Base-by-base conservation (phyloP, 2,113 vertebrate species). In the Cyanoderma ruficeps region DNA sequence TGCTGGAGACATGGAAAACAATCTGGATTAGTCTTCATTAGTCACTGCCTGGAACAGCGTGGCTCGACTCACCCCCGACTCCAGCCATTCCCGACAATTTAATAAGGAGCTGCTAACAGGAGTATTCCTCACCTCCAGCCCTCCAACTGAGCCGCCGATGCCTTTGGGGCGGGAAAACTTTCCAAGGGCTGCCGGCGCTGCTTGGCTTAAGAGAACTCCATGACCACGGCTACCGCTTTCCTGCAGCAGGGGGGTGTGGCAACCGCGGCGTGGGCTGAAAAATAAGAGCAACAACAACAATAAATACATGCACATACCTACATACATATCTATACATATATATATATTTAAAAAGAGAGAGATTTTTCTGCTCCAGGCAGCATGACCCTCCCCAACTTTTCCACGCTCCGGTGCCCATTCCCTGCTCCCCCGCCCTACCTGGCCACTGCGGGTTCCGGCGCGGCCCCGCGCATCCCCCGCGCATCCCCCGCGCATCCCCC, bases 11-110 rank as follows among this genome's bases (percentile, higher is more conserved):
- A 37, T 18, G 67, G 70, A 52, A 83, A 87, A 94, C 90, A 90
- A 88, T 84, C 64, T 71, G 68, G 63, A 71, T 91, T 37, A 60
- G 28, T 19, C 19, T 52, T 89, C 86, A 37, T 67, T 5, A 82
- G 84, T 53, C 89, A 11, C 75, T 27, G 93, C 84, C 91, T 93
- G 95, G 91, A 81, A 95, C 94, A 53, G 81, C 37, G n/a, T 42
- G 87, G 67, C n/a, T 89, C 88, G 27, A 71, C n/a, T 49, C 69
- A 46, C 25, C 64, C 65, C 46, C 69, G 52, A 0, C 44, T 68
- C 15, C 42, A 28, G 33, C 20, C 13, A 6, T 33, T 23, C 53
- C 78, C 9, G 0, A 18, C 15, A 35, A 64, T 52, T 69, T 23
- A 31, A 10, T 21, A 30, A 16, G 2, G 17, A 17, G 14, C 7